phyloP scores from a whole-genome alignment of 2,797 vertebrate genomes.

The Sus cebifrons region DNA sequence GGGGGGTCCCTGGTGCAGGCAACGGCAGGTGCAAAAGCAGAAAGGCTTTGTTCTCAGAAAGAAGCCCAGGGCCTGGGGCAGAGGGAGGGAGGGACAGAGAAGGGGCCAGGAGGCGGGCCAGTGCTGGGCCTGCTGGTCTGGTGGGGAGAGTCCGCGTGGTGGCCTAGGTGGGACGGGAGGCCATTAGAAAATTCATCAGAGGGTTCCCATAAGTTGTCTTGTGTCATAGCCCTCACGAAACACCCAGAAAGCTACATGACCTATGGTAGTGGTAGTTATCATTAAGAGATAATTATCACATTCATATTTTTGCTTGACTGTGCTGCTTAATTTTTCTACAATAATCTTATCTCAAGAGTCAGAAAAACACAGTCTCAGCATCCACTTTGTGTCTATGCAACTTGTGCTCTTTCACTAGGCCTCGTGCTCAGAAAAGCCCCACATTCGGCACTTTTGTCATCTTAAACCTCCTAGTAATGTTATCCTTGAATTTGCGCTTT shows the following conservation, averaged over 20 bases:
- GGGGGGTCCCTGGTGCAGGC: not conserved
- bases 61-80: not conserved
- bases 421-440: not conserved
- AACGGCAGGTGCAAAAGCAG: not conserved
- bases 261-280: fast-evolving
- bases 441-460: not conserved
- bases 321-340: not conserved
- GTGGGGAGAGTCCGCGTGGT: fast-evolving
- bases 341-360: not conserved
- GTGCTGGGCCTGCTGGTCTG: no score
- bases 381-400: fast-evolving
- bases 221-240: not conserved
- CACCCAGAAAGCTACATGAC: not conserved
- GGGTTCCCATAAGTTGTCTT: not conserved
- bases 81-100: not conserved
- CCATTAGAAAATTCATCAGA: not conserved
- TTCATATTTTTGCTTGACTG: not conserved
- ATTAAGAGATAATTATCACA: not conserved
- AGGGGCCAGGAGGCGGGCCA: fast-evolving
- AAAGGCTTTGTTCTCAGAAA: not conserved
- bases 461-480: not conserved
- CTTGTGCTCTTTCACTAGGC: fast-evolving
- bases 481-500: not conserved
- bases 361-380: not conserved
- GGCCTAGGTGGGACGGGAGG: not conserved